Conservation (phyloP, 2,888 invertebrate species). For the Pandemis cinnamomeana region DNA sequence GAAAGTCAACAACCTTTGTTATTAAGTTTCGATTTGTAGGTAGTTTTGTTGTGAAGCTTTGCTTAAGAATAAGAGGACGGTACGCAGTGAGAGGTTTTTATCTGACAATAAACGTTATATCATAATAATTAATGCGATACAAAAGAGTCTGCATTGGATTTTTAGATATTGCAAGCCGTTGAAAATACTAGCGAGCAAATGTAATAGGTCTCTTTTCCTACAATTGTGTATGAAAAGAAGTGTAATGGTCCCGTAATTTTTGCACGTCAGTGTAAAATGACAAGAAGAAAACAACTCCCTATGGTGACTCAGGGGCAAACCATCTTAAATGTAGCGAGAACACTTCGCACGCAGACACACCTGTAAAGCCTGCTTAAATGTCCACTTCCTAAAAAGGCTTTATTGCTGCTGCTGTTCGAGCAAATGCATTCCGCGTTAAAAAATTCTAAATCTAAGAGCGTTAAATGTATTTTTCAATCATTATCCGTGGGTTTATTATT, state of each 20-base stretch:
- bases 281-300: neutral
- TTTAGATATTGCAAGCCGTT: neutral
- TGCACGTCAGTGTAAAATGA: neutral
- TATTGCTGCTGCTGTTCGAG: neutral
- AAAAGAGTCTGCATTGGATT: neutral
- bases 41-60: neutral
- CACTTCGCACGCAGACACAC: neutral
- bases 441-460: conserved; percentile 16
- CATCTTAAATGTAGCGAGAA: conserved; percentile 1
- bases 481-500: conserved; percentile 29
- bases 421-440: conserved; percentile 3
- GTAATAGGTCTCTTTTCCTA: too few relatives aligned
- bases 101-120: too few relatives aligned
- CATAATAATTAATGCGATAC: neutral
- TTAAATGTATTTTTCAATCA: conserved; percentile 22
- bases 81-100: too few relatives aligned
- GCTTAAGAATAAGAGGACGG: neutral
- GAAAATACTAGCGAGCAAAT: too few relatives aligned
- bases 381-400: conserved; percentile 19
- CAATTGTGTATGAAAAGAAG: too few relatives aligned
- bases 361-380: conserved; percentile 1
- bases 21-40: neutral
- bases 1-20: conserved; percentile 28
- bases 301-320: conserved; percentile 3
- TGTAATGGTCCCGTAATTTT: too few relatives aligned